Evolutionary conservation across 2,797 vertebrate genomes (phyloP).

Genomic region (Poeciliopsis gracilis): DNA sequence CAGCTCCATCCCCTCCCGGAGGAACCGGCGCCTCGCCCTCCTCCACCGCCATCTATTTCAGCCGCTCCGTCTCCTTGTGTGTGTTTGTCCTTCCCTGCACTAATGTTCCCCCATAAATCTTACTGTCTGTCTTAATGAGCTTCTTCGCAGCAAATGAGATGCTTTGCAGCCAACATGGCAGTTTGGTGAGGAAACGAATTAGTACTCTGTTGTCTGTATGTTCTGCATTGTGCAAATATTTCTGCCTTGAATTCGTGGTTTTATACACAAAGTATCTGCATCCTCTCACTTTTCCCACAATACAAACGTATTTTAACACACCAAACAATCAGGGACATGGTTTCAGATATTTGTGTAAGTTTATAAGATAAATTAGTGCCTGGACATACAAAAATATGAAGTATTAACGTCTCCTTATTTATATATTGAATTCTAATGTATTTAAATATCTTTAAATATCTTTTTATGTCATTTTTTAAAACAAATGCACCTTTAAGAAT

Average conservation of each 20-base stretch:
- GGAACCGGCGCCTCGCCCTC: constrained; percentile 45
- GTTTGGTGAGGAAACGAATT: constrained; percentile 22
- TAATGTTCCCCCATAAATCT: constrained; percentile 73
- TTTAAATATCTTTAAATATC: too few relatives aligned
- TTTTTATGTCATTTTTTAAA: too few relatives aligned
- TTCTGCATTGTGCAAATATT: constrained; percentile 17
- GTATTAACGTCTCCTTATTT: too few relatives aligned
- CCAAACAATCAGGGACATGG: not conserved
- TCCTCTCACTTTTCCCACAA: not conserved
- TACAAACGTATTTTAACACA: not conserved
- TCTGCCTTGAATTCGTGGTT: constrained; percentile 16
- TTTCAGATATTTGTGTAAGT: not conserved
- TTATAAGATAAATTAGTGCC: not conserved
- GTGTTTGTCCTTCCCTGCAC: constrained; percentile 54
- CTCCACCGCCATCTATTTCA: constrained; percentile 55
- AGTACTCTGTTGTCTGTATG: constrained; percentile 17
- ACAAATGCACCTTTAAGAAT: too few relatives aligned
- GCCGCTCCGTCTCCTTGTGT: constrained; percentile 36
- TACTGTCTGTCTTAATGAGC: constrained; percentile 63
- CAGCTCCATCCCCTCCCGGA: constrained; percentile 60
- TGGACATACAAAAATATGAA: too few relatives aligned
- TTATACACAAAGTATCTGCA: not conserved
- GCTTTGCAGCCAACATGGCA: constrained; percentile 31
- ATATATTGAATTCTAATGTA: too few relatives aligned
- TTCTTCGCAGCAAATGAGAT: constrained; percentile 52